A percentile compares a stretch with the other conserved stretches of the same genome.
These are phyloP conservation scores for Chydorus sphaericus DNA, from an alignment of 2,888 invertebrate species.

Conservation along the genomic window DNA sequence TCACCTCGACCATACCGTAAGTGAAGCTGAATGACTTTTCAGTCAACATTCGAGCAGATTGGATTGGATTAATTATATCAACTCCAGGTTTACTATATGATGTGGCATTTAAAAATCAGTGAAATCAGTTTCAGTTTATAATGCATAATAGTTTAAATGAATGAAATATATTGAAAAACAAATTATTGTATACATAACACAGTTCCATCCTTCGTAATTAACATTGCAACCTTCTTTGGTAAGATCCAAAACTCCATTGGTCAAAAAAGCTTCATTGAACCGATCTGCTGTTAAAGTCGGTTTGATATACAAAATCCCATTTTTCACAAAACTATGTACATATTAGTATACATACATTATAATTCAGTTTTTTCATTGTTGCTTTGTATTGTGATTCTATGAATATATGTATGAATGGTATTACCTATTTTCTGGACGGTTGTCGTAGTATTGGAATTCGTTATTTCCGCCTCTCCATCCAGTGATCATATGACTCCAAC, in stretches of 20 bases:
- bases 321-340: conserved; percentile 26
- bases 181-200: too few species aligned
- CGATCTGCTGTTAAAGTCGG: conserved; percentile 23
- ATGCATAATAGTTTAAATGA: too few species aligned
- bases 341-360: too few species aligned
- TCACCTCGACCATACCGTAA: conserved; percentile 25
- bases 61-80: conserved; percentile 24
- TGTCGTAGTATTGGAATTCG: conserved; percentile 22
- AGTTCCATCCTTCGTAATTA: too few species aligned
- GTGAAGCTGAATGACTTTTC: conserved; percentile 21
- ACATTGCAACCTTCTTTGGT: conserved; percentile 20
- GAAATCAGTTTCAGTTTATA: too few species aligned
- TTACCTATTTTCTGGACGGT: conserved; percentile 21
- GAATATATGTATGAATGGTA: background rate
- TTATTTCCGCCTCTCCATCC: conserved; percentile 20
- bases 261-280: conserved; percentile 20
- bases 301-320: conserved; percentile 27
- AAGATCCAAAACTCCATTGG: conserved; percentile 18
- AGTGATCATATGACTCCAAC: conserved; percentile 21
- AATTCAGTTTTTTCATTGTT: too few species aligned
- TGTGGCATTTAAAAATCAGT: too few species aligned
- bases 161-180: too few species aligned
- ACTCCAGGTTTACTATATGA: conserved; percentile 11
- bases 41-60: conserved; percentile 24
- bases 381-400: too few species aligned